Conservation (phyloP, 2,113 vertebrate genomes). For the Odocoileus hemionus region DNA sequence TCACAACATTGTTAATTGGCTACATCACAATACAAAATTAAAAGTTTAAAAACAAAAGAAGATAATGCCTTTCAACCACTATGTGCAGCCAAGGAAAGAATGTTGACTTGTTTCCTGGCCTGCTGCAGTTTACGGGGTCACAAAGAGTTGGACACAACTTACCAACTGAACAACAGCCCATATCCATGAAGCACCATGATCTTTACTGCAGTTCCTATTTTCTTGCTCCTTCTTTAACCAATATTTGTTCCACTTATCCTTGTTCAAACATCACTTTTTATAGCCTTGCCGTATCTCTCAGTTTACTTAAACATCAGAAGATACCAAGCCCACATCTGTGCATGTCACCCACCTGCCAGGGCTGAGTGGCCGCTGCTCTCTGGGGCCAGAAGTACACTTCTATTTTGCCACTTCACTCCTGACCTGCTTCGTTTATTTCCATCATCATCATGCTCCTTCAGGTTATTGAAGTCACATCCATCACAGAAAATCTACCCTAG, state of each 20-base stretch:
- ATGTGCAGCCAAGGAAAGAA: not conserved
- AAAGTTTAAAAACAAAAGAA: not conserved
- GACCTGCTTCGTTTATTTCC: not conserved
- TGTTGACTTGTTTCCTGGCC: not conserved
- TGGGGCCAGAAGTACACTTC: not conserved
- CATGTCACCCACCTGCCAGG: no score
- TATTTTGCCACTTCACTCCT: not conserved
- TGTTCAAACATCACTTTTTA: not conserved
- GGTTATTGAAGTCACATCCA: not conserved
- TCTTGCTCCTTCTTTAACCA: not conserved
- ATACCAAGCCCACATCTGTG: not conserved
- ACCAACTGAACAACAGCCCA: not conserved
- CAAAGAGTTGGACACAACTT: not conserved
- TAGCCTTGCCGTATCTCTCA: not conserved
- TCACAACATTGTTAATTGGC: not conserved
- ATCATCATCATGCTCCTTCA: not conserved
- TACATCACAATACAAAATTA: not conserved
- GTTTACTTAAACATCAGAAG: not conserved
- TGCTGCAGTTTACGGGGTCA: not conserved
- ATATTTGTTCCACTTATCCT: not conserved
- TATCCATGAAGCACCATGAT: rapidly evolving
- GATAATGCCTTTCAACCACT: not conserved
- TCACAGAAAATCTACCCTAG: not conserved
- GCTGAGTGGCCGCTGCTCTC: not conserved
- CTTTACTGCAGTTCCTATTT: not conserved